Evolutionary conservation across 2,797 vertebrate genomes (phyloP), one percentile per base, ranked within the genome.

Genomic region (Sebastes ruberrimus): DNA sequence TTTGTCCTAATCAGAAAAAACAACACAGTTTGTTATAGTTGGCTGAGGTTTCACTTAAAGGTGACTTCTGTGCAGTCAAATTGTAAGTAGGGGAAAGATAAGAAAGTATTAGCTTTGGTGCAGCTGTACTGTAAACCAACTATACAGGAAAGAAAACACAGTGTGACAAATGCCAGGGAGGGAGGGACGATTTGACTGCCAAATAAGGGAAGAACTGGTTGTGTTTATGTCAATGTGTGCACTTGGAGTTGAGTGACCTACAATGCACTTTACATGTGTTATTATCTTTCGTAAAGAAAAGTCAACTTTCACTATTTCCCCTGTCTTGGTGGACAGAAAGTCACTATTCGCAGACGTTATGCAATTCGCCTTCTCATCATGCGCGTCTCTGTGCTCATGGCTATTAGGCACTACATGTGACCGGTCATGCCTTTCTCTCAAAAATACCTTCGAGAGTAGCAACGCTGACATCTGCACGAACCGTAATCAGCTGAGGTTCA

Each of bases 361-460:
- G 67, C 71, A 65, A 35, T 20, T 70, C 10, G 0, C 49, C 42
- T 71, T 76, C 18, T 81, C 78, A 73, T 80, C 38, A 72, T 35
- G 71, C 60, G 27, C 11, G 16, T 62, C 61, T 61, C 72, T 33
- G 49, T 59, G 65, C 83, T 80, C 52, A 20, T 71, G 74, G 74
- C 83, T 66, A 82, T 82, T 85, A 86, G 70, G 86, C 86, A 4
- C 59, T 30, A 49, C 93, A 95, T 93, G 92, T 95, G 95, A 95
- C 92, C 49, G 30, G 92, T 95, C 94, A 93, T 94, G 90, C 94
- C 76, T 81, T 64, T 69, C 80, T 90, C 88, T 91, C 83, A 81
- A 90, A 93, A 90, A 93, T 92, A 88, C 92, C 87, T 88, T 56
- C 35, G 63, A 74, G 76, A 85, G 86, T 30, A 88, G 86, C 79